Base-by-base conservation (phyloP, 2,888 invertebrate species). In the Harpalus rubripes region DNA sequence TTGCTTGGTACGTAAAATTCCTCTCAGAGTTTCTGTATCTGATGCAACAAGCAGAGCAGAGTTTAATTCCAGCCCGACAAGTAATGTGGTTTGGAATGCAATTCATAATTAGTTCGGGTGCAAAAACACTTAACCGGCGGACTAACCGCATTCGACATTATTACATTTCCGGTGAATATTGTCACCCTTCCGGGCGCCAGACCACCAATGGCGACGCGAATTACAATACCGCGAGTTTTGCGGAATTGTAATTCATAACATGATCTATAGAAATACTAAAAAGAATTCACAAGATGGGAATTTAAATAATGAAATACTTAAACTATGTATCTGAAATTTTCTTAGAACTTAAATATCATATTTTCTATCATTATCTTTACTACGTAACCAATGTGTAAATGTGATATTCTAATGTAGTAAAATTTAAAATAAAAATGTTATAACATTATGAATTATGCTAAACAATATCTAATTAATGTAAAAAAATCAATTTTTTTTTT, bases 41-140 rank as follows among this genome's bases (percentile, higher is more conserved):
- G 44, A 52, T 52, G 63, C 63, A 63, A 63, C 63, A 63, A 63
- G 63, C 63, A 18, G 63, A 22, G 15, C 59, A 61, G 72, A 82
- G 63, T 82, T 72, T 82, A 72, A 76, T 83, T 83, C 76, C 72
- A 76, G 44, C 59, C 59, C 74, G 74, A 58, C 82, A 82, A 82
- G 83, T 65, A 83, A 76, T 83, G 84, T 63, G 84, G 84, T 84
- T 65, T 78, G 44, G 76, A 61, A 63, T 84, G 84, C 84, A 84
- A 84, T 84, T 84, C 84, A 84, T 84, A 84, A 84, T 84, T 84
- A 84, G 78, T 78, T 78, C 44, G 52, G 78, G 41, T 76, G 52
- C 84, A 84, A 84, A 84, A 84, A 84, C 84, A 84, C 78, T 84
- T 78, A 84, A 74, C 76, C 52, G 41, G 5, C 63, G 22, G 81